Percentiles rank a stretch among this genome's conserved stretches.
Evolutionary conservation across 2,113 vertebrate species (phyloP).

Genomic region (Alethe castanea): DNA sequence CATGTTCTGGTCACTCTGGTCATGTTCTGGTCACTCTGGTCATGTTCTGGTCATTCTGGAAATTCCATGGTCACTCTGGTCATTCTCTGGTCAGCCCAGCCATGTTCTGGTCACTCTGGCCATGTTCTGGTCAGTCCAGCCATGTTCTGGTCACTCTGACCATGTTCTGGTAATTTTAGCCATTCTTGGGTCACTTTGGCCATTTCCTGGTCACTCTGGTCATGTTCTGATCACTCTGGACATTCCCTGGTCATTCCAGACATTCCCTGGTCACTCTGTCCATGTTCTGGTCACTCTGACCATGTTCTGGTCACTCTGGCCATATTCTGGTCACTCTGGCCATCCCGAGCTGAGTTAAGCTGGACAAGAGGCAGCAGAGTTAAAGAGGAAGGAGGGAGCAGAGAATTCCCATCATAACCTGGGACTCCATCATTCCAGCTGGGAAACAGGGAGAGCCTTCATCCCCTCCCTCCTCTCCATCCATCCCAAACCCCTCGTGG

Average conservation of each 20-base stretch:
- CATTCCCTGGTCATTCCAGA: no score
- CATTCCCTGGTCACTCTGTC: no score
- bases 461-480: neutral
- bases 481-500: neutral
- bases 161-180: neutral
- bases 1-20: accelerated
- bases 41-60: neutral
- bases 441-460: neutral
- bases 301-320: no score
- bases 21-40: accelerated
- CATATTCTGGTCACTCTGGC: neutral
- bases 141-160: no score
- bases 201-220: no score
- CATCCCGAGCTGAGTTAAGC: neutral
- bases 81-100: neutral
- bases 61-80: no score
- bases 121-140: neutral
- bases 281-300: no score
- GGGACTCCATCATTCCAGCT: neutral
- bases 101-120: no score
- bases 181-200: neutral
- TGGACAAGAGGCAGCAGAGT: neutral
- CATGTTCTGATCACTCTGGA: no score
- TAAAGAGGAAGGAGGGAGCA: neutral
- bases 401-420: accelerated